phyloP scores from a whole-genome alignment of 2,888 invertebrate genomes.

The Pachliopta kotzebuea region DNA sequence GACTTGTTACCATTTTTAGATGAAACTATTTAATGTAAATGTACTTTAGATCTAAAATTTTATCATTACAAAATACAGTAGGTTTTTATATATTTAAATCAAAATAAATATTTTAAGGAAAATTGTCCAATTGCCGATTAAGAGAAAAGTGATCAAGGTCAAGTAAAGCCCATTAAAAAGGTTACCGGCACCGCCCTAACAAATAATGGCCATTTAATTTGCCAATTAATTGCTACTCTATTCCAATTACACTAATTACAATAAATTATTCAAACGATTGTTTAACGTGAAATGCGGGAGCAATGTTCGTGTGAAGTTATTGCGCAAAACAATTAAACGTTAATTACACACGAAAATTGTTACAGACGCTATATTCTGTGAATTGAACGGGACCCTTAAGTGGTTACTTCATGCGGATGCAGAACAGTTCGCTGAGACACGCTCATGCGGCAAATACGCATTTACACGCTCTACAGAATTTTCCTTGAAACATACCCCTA shows the following conservation, averaged over 20 bases:
- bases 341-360: neutral
- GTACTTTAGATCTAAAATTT: neutral
- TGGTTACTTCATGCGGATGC: slow-evolving; percentile 30
- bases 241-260: slow-evolving; percentile 26
- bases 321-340: neutral
- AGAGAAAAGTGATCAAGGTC: slow-evolving; percentile 11
- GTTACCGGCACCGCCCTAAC: slow-evolving; percentile 21
- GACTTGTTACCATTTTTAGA: too few species aligned
- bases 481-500: slow-evolving; percentile 35
- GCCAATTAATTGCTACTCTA: slow-evolving; percentile 25
- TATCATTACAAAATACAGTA: neutral
- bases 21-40: too few species aligned
- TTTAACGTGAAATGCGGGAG: neutral
- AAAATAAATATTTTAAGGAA: too few species aligned
- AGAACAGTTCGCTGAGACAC: slow-evolving; percentile 34
- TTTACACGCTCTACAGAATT: slow-evolving; percentile 38
- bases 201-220: slow-evolving; percentile 28
- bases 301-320: neutral
- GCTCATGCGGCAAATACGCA: slow-evolving; percentile 40
- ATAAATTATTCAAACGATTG: slow-evolving; percentile 6
- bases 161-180: slow-evolving; percentile 25
- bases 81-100: too few species aligned
- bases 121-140: slow-evolving; percentile 18
- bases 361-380: slow-evolving; percentile 16
- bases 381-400: slow-evolving; percentile 19